Evolutionary conservation across 2,888 invertebrate species (phyloP), one percentile per base, ranked within the genome.

Genomic region (Eurois occulta): DNA sequence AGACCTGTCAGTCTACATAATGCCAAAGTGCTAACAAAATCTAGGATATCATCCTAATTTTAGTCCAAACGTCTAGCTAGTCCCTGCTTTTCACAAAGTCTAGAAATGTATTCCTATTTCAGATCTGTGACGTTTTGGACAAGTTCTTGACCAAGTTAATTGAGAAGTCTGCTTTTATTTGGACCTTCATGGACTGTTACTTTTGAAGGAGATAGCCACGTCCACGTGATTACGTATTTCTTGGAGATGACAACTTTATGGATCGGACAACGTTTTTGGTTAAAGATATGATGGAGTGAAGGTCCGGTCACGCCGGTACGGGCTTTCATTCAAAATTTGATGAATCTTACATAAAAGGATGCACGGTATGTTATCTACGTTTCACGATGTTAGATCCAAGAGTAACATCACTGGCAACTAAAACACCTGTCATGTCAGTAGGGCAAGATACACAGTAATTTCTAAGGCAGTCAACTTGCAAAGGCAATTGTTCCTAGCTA

Each of bases 21-120:
- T 32, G 68, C 46, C 32, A 67, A 78, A 78, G 78, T 72, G 64
- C 58, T 80, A 76, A 78, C 72, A 62, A 76, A 77, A 70, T 83
- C 69, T 84, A 80, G 82, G 78, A 78, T 78, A 78, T 78, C 68
- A 75, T 80, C 80, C 67, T 38, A 38, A 74, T 77, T 80, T 72
- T 48, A 82, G 65, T 60, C 74, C n/a, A 65, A 68, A 64, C 52
- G 68, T 72, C 71, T 32, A 28, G 7, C 38, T 67, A 68, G 48
- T 62, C 48, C n/a, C 68, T 68, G 73, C 43, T 77, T 65, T 35
- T 72, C 58, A 81, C 77, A 62, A 69, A 77, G 67, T 52, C 82
- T 69, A 72, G 62, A 83, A 77, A 72, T 72, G 43, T 76, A 75
- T 79, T 80, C 43, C 77, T 75, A 81, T 75, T 78, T 78, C 32